Evolutionary conservation across 2,888 invertebrate genomes (phyloP).

Genomic region (Cylloceria caligata): DNA sequence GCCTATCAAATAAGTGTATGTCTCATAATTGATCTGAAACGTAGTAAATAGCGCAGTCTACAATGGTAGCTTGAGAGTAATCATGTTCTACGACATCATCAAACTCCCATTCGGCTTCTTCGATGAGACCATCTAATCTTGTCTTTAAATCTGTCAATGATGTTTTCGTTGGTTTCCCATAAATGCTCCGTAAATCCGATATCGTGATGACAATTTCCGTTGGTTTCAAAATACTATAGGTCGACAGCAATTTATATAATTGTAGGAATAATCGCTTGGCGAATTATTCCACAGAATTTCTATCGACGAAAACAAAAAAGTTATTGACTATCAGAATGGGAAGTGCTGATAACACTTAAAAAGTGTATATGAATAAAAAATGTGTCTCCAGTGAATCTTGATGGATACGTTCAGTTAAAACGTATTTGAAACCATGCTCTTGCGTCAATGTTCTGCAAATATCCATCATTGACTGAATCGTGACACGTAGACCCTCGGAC

Average conservation of each 20-base stretch:
- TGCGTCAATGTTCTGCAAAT: background rate
- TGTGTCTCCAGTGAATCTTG: background rate
- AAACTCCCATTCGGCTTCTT: background rate
- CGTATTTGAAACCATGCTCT: background rate
- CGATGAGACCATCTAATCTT: background rate
- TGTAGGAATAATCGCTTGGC: background rate
- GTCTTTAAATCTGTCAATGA: background rate
- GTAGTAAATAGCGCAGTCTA: background rate
- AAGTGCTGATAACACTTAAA: background rate
- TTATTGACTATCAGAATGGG: background rate
- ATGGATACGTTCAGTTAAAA: background rate
- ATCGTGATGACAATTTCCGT: too few relatives aligned
- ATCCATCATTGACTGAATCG: background rate
- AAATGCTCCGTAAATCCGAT: background rate
- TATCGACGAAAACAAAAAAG: background rate
- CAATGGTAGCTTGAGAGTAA: background rate
- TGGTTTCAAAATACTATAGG: background rate
- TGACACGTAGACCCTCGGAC: background rate
- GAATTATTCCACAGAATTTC: background rate
- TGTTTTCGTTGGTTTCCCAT: background rate
- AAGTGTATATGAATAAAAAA: background rate
- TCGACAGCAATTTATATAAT: background rate
- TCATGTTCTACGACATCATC: background rate
- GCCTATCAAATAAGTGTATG: background rate
- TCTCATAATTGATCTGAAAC: background rate